These are phyloP conservation scores for Carposina sasakii DNA, from an alignment of 1,140 invertebrate species.

Conservation along the genomic window DNA sequence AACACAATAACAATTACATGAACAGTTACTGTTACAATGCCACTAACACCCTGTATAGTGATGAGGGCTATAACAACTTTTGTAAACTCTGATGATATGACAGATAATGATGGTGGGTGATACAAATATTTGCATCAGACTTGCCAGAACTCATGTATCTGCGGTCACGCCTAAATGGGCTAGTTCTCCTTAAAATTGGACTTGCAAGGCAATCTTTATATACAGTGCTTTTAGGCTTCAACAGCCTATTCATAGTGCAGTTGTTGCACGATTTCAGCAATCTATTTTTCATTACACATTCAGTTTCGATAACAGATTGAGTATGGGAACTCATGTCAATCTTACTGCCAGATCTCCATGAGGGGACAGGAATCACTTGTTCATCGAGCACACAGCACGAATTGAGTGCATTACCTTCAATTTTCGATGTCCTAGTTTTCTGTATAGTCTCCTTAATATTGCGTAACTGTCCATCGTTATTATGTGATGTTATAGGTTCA, in stretches of 20 bases:
- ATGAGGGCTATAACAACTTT: too few species aligned
- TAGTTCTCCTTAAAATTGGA: slow-evolving; percentile 22
- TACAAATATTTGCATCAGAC: too few species aligned
- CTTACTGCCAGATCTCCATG: slow-evolving; percentile 50
- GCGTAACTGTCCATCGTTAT: slow-evolving; percentile 42
- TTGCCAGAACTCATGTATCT: too few species aligned
- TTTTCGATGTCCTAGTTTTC: slow-evolving; percentile 38
- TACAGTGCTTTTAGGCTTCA: slow-evolving; percentile 20
- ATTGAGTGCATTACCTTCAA: slow-evolving; percentile 46
- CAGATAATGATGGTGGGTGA: too few species aligned
- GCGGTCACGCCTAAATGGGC: slow-evolving; percentile 32
- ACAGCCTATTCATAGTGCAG: slow-evolving; percentile 24
- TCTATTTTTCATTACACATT: too few species aligned
- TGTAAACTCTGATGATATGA: too few species aligned
- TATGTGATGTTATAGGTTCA: slow-evolving; percentile 18
- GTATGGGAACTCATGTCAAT: too few species aligned
- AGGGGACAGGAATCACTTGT: slow-evolving; percentile 50
- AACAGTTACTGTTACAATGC: too few species aligned
- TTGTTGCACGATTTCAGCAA: too few species aligned
- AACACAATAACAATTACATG: too few species aligned
- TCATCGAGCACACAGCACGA: slow-evolving; percentile 51
- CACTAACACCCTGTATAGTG: too few species aligned
- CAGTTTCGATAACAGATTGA: too few species aligned
- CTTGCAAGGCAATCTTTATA: slow-evolving; percentile 11
- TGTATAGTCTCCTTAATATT: slow-evolving; percentile 55